These are phyloP conservation scores for Callinectes sapidus DNA, from an alignment of 2,888 invertebrate species.

Conservation along the genomic window DNA sequence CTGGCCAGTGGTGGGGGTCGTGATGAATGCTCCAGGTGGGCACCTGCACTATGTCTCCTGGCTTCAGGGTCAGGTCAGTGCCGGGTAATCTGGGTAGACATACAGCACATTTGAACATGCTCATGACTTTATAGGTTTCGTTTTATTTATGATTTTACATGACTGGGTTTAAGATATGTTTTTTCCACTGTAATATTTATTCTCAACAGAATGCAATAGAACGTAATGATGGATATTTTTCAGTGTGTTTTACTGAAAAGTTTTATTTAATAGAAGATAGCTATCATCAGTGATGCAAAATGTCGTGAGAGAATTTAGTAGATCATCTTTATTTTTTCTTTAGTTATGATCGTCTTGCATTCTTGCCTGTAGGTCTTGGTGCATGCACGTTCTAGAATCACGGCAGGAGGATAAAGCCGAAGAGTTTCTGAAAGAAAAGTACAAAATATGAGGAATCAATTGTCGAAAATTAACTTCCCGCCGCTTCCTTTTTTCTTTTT, in stretches of 20 bases:
- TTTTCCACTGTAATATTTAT: neutral
- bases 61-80: conserved; percentile 65
- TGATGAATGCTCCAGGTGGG: conserved; percentile 66
- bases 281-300: neutral
- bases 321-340: neutral
- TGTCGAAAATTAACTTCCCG: neutral
- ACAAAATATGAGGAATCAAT: neutral
- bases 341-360: neutral
- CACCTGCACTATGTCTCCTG: conserved; percentile 67
- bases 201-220: neutral
- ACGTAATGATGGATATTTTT: neutral
- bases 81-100: conserved; percentile 38
- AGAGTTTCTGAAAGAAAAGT: conserved; percentile 78
- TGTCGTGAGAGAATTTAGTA: neutral
- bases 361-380: conserved; percentile 60
- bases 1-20: conserved; percentile 73
- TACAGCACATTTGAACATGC: neutral
- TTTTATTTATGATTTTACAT: neutral
- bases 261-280: neutral
- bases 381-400: conserved; percentile 77
- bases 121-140: neutral
- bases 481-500: neutral
- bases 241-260: neutral
- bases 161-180: neutral
- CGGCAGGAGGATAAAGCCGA: conserved; percentile 80